These are phyloP conservation scores for Cetoscarus ocellatus DNA, from an alignment of 2,797 vertebrate species.

Conservation along the genomic window DNA sequence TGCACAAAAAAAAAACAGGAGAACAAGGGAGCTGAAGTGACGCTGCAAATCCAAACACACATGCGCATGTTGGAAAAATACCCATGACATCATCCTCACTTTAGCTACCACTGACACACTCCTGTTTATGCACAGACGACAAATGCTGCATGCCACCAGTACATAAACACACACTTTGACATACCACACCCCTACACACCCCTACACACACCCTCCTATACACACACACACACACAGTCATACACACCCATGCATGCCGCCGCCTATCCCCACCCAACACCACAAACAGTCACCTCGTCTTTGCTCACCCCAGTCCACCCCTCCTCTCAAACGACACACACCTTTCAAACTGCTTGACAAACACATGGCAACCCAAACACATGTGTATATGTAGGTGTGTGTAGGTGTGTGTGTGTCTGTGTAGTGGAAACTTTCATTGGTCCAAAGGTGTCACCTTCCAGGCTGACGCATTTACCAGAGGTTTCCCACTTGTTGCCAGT, in stretches of 20 bases:
- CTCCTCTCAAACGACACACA: constrained; percentile 43
- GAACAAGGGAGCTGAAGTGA: constrained; percentile 48
- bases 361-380: constrained; percentile 59
- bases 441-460: constrained; percentile 76
- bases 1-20: constrained; percentile 22
- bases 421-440: constrained; percentile 78
- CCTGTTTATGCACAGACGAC: constrained; percentile 68
- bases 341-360: constrained; percentile 59
- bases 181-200: constrained; percentile 59
- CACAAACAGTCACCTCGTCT: constrained; percentile 62
- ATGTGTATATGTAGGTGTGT: constrained; percentile 23
- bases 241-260: constrained; percentile 57
- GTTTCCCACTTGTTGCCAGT: constrained; percentile 62
- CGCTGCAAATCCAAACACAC: constrained; percentile 35
- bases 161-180: constrained; percentile 66
- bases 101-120: constrained; percentile 65
- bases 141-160: constrained; percentile 54
- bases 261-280: constrained; percentile 59
- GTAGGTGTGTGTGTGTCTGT: constrained; percentile 29
- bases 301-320: constrained; percentile 35
- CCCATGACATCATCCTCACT: constrained; percentile 81
- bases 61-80: constrained; percentile 73
- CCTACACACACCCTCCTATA: constrained; percentile 37
- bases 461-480: constrained; percentile 75
- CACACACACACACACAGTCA: constrained; percentile 36